Base-by-base conservation (phyloP, 2,113 vertebrate genomes). In the Potamarius usumacintae region DNA sequence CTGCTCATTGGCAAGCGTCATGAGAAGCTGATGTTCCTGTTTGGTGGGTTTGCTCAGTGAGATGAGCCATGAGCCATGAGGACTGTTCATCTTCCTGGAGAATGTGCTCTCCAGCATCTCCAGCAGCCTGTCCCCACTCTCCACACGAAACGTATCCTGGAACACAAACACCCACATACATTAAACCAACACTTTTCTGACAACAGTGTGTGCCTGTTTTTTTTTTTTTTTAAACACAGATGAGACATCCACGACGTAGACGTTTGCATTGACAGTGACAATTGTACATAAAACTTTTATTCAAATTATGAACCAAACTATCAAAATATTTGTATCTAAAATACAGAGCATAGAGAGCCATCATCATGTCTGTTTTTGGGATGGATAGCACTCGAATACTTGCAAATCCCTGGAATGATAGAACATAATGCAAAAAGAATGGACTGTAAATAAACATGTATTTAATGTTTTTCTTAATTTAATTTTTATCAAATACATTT, bases 21-120 rank as follows among this genome's bases (percentile, higher is more conserved):
- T 97, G 67, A 99, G 95, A 81, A 99, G 95, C 92, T 98, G 97
- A 88, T 96, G 97, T 80, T 99, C 97, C 0, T 97, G 96, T 91
- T 97, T 96, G 15, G 95, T 97, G 22, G 98, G 97, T 89, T 99
- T 99, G 95, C 97, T 99, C 88, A 99, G 94, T 86, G 96, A 98
- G 53, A 99, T 95, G 83, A 95, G 91, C 98, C 97, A 99, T 62
- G 96, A 96, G 81, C 96, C 96, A 58, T 95, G 96, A 0, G 93
- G 96, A 87, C 96, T 95, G 1, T 95, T 95, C 67, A 96, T 94
- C 63, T 96, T 97, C 3, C 95, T 95, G 30, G 97, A 96, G 90
- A 99, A 97, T 22, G 96, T 95, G 3, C 93, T 95, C 86, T 97
- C 96, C 85, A 99, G 94, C 90, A 98, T 93, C 14, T 96, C 96